A percentile compares a stretch with the other conserved stretches of the same genome.
Conservation (phyloP, 2,113 vertebrate genomes). For the Ceratotherium simum region DNA sequence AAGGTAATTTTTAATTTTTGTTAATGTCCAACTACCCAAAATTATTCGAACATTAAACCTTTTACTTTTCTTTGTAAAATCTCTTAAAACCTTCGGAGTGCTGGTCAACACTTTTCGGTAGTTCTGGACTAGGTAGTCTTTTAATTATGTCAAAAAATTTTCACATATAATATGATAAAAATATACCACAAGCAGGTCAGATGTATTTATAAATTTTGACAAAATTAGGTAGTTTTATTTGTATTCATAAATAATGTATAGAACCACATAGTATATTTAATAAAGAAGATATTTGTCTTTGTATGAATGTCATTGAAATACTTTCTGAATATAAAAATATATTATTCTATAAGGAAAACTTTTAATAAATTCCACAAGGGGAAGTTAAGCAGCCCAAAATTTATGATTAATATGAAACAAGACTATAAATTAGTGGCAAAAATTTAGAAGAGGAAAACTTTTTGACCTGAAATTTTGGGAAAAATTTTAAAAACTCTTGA, state of each 20-base stretch:
- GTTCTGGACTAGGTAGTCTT: neutral
- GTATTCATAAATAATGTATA: neutral
- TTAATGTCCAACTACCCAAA: neutral
- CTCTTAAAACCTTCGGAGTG: neutral
- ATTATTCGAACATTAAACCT: neutral
- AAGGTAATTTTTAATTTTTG: neutral
- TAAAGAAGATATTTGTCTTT: neutral
- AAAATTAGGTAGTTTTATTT: neutral
- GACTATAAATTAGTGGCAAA: neutral
- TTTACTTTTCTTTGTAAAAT: neutral
- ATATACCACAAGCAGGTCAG: neutral
- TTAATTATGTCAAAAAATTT: neutral
- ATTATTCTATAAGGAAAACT: neutral
- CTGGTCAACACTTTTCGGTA: neutral
- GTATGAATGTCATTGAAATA: neutral
- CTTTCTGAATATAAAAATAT: constrained; percentile 10
- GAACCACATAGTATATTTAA: neutral
- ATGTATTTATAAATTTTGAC: constrained; percentile 3
- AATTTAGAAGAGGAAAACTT: neutral
- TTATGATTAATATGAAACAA: neutral
- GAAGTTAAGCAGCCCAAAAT: neutral
- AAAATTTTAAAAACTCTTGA: neutral
- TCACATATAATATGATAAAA: neutral
- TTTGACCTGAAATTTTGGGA: neutral
- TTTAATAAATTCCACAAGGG: neutral